Conservation (phyloP, 2,888 invertebrate species). For the Lepas anatifera region DNA sequence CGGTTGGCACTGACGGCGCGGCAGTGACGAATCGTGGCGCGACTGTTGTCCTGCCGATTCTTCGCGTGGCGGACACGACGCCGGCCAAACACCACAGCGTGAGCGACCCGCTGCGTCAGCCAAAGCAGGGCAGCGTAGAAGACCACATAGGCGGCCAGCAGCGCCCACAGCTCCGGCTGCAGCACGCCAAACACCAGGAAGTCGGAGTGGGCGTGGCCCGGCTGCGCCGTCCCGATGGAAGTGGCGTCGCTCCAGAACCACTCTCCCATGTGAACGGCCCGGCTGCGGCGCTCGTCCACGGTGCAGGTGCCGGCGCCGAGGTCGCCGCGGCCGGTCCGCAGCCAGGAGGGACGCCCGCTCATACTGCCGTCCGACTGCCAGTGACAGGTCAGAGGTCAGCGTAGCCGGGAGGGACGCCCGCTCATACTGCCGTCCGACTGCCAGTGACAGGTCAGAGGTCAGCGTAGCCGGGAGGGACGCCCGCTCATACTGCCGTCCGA, state of each 20-base stretch:
- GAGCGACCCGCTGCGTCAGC: no score
- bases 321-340: background rate
- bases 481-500: no score
- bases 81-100: no score
- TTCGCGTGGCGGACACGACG: no score
- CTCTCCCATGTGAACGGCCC: background rate
- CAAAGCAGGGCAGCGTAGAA: background rate
- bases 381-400: no score
- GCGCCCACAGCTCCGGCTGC: background rate
- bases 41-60: no score
- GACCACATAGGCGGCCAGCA: background rate
- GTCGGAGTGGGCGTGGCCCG: background rate
- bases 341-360: background rate
- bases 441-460: no score
- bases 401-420: no score
- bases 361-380: background rate
- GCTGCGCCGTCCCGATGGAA: background rate
- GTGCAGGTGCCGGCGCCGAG: conserved; percentile 1
- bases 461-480: no score
- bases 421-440: no score
- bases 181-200: background rate
- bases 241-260: conserved; percentile 8
- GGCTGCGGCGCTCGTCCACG: background rate
- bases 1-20: no score
- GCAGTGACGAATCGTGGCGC: no score